phyloP scores from a whole-genome alignment of 2,113 vertebrate genomes.

The Gavia stellata region DNA sequence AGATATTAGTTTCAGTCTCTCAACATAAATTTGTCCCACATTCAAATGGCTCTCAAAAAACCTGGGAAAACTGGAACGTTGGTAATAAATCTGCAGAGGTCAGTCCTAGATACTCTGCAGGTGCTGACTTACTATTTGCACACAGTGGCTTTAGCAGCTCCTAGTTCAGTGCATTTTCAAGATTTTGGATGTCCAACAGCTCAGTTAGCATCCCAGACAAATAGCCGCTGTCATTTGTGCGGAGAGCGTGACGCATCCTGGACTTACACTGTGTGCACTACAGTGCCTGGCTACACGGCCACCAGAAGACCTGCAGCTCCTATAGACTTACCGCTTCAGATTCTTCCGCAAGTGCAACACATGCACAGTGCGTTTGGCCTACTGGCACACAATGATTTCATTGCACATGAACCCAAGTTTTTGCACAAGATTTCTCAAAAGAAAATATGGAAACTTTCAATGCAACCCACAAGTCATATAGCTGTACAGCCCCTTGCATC shows the following conservation, averaged over 20 bases:
- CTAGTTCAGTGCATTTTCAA: neutral
- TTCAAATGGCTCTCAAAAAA: neutral
- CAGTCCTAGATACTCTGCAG: neutral
- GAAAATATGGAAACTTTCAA: neutral
- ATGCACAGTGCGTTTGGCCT: fast-evolving
- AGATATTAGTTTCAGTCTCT: neutral
- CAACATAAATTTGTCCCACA: neutral
- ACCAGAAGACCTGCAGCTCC: neutral
- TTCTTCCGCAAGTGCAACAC: neutral
- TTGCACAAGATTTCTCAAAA: neutral
- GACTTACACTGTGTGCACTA: fast-evolving
- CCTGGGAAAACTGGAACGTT: neutral
- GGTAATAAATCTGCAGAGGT: neutral
- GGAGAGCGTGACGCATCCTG: fast-evolving
- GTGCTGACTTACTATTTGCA: neutral
- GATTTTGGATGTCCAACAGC: neutral
- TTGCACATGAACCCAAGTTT: neutral
- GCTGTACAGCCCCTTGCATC: neutral
- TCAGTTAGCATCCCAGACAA: neutral
- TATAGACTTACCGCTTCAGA: neutral
- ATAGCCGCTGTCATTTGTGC: neutral
- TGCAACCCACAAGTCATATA: neutral
- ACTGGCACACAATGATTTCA: neutral
- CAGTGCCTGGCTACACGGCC: fast-evolving
- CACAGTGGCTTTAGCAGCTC: neutral